phyloP scores from a whole-genome alignment of 1,140 invertebrate species.

The Procambarus virginalis region DNA sequence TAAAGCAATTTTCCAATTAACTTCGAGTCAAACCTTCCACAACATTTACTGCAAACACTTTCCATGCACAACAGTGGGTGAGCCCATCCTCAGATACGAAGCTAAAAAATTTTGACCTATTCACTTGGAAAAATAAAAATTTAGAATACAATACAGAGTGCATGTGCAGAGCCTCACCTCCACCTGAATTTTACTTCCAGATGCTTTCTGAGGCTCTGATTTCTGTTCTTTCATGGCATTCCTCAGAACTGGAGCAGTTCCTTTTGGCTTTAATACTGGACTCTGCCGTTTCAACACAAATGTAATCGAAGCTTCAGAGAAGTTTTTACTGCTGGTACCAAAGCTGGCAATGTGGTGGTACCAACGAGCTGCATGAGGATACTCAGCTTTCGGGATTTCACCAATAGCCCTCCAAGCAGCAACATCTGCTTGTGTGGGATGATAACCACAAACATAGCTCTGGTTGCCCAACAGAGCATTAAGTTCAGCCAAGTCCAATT shows the following conservation, averaged over 20 bases:
- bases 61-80: slow-evolving; percentile 30
- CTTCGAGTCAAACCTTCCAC: neutral
- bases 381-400: slow-evolving; percentile 27
- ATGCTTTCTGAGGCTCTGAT: slow-evolving; percentile 26
- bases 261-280: slow-evolving; percentile 1
- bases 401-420: slow-evolving; percentile 58
- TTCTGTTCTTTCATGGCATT: neutral
- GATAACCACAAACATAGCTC: slow-evolving; percentile 70
- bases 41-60: slow-evolving; percentile 8
- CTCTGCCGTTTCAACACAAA: slow-evolving; percentile 22
- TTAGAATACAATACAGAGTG: neutral
- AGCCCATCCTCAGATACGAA: neutral
- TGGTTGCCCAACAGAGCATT: slow-evolving; percentile 62
- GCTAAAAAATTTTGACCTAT: neutral
- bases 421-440: slow-evolving; percentile 66
- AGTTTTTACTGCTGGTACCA: slow-evolving; percentile 39
- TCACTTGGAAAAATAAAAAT: neutral
- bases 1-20: too few relatives aligned
- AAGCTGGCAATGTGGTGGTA: slow-evolving; percentile 70
- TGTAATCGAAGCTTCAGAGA: slow-evolving; percentile 21
- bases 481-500: slow-evolving; percentile 32
- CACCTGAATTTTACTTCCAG: slow-evolving; percentile 11
- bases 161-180: slow-evolving; percentile 22
- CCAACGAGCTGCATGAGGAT: slow-evolving; percentile 68
- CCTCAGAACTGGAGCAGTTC: neutral